These are phyloP conservation scores for Acipenser transmontanus DNA, from an alignment of 2,797 vertebrate species.

Conservation along the genomic window DNA sequence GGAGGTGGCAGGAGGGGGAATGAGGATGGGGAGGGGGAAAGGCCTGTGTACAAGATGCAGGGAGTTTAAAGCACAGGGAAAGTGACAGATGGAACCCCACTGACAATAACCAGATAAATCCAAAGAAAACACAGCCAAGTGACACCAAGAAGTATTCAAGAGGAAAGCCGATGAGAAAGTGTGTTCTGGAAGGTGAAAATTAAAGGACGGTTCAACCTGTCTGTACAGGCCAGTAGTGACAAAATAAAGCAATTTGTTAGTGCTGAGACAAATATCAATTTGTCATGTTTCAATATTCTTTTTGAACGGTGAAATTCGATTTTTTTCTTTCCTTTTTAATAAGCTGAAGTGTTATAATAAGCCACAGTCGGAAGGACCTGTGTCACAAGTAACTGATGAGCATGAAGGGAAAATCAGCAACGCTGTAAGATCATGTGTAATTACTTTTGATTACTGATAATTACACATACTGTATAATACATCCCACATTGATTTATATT, in stretches of 20 bases:
- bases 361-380: too few relatives aligned
- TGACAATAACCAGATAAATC: slow-evolving; percentile 51
- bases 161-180: neutral
- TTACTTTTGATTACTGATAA: too few relatives aligned
- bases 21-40: slow-evolving; percentile 18
- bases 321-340: too few relatives aligned
- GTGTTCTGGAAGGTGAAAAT: neutral
- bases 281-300: neutral
- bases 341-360: too few relatives aligned
- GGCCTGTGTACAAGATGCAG: slow-evolving; percentile 16
- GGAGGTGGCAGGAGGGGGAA: slow-evolving; percentile 7
- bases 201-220: neutral
- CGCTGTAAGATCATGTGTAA: too few relatives aligned
- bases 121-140: slow-evolving; percentile 42
- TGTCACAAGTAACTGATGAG: too few relatives aligned
- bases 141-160: slow-evolving; percentile 15
- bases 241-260: neutral
- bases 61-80: slow-evolving; percentile 28
- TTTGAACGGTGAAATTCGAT: too few relatives aligned
- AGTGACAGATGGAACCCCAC: slow-evolving; percentile 58
- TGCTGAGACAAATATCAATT: slow-evolving; percentile 4
- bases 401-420: too few relatives aligned
- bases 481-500: too few relatives aligned
- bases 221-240: neutral
- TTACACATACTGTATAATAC: too few relatives aligned